Percentiles rank a stretch among this genome's conserved stretches.
phyloP scores from a whole-genome alignment of 2,888 invertebrate species.

The Conops quadrifasciatus region DNA sequence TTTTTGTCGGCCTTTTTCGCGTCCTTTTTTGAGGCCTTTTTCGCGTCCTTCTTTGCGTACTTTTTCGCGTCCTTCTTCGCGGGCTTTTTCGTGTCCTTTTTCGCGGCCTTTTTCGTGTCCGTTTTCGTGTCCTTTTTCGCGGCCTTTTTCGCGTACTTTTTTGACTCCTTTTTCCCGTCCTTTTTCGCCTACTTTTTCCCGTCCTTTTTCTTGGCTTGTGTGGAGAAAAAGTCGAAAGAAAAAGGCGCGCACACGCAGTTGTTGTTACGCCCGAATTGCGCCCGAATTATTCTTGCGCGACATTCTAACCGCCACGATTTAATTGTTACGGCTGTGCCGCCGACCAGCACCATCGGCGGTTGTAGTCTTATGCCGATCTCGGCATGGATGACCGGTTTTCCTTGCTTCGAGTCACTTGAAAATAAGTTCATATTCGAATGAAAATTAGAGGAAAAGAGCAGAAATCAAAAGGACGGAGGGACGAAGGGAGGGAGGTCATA shows the following conservation, averaged over 20 bases:
- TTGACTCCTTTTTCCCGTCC: background rate
- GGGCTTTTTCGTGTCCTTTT: too few species aligned
- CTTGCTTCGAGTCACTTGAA: background rate
- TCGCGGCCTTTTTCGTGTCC: too few species aligned
- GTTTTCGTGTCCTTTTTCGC: too few species aligned
- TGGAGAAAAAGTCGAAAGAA: background rate
- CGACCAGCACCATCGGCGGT: too few species aligned
- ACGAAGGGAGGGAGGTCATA: background rate
- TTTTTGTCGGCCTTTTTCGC: too few species aligned
- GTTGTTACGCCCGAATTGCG: background rate
- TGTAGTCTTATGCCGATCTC: background rate
- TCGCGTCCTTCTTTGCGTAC: too few species aligned
- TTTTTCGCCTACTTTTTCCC: background rate
- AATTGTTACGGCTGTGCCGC: too few species aligned
- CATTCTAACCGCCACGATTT: constrained; percentile 18
- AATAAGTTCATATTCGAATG: too few species aligned
- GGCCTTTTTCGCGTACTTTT: too few species aligned
- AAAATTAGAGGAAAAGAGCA: too few species aligned
- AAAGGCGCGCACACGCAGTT: constrained; percentile 24
- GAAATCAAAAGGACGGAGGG: background rate
- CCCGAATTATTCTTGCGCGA: constrained; percentile 24
- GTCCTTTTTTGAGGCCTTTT: too few species aligned
- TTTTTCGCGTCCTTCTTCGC: too few species aligned
- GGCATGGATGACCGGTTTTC: background rate
- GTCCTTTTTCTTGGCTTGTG: background rate